Conservation (phyloP, 2,888 invertebrate genomes). For the Protodeltote pygarga region DNA sequence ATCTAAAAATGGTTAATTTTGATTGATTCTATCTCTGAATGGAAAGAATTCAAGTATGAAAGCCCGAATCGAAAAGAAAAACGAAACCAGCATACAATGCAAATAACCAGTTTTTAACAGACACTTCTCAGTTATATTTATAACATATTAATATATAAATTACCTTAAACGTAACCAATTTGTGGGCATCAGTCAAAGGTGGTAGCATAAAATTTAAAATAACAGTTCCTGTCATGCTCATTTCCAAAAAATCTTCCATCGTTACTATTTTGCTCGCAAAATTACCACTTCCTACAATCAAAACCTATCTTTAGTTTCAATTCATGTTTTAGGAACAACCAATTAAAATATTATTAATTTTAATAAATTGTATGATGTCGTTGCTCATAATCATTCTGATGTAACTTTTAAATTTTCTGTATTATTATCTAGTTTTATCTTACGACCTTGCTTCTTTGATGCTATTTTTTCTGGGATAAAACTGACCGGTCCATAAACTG, state of each 20-base stretch:
- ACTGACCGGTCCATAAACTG: no score
- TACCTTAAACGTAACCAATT: constrained; percentile 89
- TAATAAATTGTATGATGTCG: no score
- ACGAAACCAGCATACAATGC: no score
- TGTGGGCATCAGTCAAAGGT: constrained; percentile 73
- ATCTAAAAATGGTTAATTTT: not conserved
- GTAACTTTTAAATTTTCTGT: no score
- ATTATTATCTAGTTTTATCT: no score
- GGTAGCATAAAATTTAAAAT: constrained; percentile 86
- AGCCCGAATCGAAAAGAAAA: no score
- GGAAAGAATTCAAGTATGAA: no score
- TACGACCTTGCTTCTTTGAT: no score
- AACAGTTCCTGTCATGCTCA: constrained; percentile 73
- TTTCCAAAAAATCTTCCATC: constrained; percentile 69
- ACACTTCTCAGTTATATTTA: not conserved
- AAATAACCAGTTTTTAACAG: no score
- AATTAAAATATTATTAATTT: not conserved
- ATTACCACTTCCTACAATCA: constrained; percentile 4
- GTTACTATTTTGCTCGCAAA: constrained; percentile 49
- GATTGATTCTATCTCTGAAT: no score
- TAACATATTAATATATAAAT: not conserved
- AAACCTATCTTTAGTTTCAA: not conserved
- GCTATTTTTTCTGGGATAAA: no score
- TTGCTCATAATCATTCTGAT: no score
- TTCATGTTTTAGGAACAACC: not conserved